phyloP scores from a whole-genome alignment of 2,888 invertebrate species.

The Drosophila barbarae region DNA sequence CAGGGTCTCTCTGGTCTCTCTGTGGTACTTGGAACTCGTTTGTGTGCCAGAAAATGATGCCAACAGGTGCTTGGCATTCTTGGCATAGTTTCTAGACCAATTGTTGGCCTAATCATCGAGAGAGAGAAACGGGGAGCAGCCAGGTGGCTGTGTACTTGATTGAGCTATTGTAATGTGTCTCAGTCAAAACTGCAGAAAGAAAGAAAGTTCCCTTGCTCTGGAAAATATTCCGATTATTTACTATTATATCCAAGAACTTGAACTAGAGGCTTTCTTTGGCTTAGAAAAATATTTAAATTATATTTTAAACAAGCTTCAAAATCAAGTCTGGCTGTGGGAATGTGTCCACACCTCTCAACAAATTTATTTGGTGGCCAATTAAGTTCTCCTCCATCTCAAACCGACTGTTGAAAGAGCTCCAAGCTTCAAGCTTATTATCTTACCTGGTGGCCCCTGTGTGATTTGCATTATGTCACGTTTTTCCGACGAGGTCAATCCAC shows the following conservation, averaged over 20 bases:
- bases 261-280: background rate
- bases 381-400: constrained; percentile 2
- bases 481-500: constrained; percentile 34
- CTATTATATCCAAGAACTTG: background rate
- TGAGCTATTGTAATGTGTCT: constrained; percentile 61
- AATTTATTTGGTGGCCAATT: constrained; percentile 1
- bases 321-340: background rate
- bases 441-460: constrained; percentile 12
- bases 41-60: constrained; percentile 57
- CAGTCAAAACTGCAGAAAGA: constrained; percentile 15
- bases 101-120: constrained; percentile 33
- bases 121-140: background rate
- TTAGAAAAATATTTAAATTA: background rate
- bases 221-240: background rate
- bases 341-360: background rate
- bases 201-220: constrained; percentile 16
- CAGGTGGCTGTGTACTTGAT: constrained; percentile 45
- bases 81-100: constrained; percentile 63
- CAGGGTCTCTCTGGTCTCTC: constrained; percentile 49
- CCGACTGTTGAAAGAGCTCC: background rate
- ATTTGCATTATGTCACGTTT: constrained; percentile 61
- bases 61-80: constrained; percentile 71
- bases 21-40: constrained; percentile 48
- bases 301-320: background rate
- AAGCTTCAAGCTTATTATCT: constrained; percentile 10